Evolutionary conservation across 2,797 vertebrate genomes (phyloP), one percentile per base, ranked within the genome.

Genomic region (Meriones psammophilus): DNA sequence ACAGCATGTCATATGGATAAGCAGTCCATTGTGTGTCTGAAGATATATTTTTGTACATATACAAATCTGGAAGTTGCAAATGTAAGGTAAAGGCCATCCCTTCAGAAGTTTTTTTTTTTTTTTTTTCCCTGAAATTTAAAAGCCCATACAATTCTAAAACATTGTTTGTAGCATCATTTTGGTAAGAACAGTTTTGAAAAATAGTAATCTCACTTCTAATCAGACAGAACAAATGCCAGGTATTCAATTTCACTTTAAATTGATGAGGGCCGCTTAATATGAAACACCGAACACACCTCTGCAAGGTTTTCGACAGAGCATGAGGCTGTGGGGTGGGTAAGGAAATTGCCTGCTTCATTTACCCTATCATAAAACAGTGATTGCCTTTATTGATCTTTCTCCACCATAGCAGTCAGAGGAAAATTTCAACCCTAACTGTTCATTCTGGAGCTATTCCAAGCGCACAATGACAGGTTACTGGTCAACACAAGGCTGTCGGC

Each of bases 361-460:
- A 69, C 14, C 1, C 50, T 17, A 74, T 85, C 42, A 62, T 92
- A 66, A 94, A 60, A 7, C 89, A 92, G 93, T 97, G 97, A 98
- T 81, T 98, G 80, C 86, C 92, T 98, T 96, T 97, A 95, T 96
- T 96, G 87, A 95, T 98, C 96, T 98, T 88, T 96, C 64, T 96
- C 92, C 24, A 68, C 46, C 90, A 50, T 98, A 99, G 99, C 99
- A 99, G 94, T 99, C 99, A 1, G 99, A 99, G 97, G 99, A 99
- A 98, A 99, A 99, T 98, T 99, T 99, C 98, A 99, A 99, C 98
- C 99, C 99, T 5, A 99, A 99, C 98, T 99, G 99, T 98, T 99
- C 99, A 0, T 99, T 99, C 98, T 99, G 99, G 99, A 99, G 99
- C 97, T 99, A 99, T 98, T 99, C 99, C 18, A 99, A 99, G 97